Base-by-base conservation (phyloP, 1,140 invertebrate species). In the Notospermus geniculatus region DNA sequence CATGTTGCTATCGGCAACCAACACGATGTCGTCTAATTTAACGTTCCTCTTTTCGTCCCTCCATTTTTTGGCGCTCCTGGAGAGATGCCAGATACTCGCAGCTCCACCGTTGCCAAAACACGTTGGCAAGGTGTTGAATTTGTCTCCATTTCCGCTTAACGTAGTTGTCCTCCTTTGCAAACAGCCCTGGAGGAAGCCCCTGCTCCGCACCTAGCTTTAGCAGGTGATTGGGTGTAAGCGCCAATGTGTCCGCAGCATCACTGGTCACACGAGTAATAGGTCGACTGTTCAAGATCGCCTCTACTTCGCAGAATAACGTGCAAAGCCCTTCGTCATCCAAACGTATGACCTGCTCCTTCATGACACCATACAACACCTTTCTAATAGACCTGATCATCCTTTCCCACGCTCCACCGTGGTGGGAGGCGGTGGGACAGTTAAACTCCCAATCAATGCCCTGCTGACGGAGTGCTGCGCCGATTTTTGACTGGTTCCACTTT, bases 241-340 rank as follows among this genome's bases (percentile, higher is more conserved):
- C 9, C 30, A 25, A 11, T 7, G 30, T 17, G 25, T 60, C 58
- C 23, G 54, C 55, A 9, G 29, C 11, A 54, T 60, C 58, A 55
- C 15, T 1, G 19, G 2, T 7, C 22, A 17, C 27, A 0, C 23
- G 27, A 9, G 60, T 57, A 13, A 62, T 46, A 9, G 54, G 55
- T 1, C 43, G 39, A 50, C 27, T 53, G 46, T 57, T 62, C 2
- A 62, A 1, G 15, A 62, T 52, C 2, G 54, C 29, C 25, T 57
- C 41, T 4, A 62, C 60, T 27, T 62, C 54, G 52, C 60, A 62
- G 45, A 62, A 57, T 9, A 57, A 2, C 23, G 54, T 62, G 13
- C 28, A 22, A 11, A 62, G 28, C 2, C 25, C 2, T 22, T 57
- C 60, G 25, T 62, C 60, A 57, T 62, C 54, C 15, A 54, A 36